phyloP scores from a whole-genome alignment of 1,140 invertebrate genomes.

The Sitophilus oryzae region DNA sequence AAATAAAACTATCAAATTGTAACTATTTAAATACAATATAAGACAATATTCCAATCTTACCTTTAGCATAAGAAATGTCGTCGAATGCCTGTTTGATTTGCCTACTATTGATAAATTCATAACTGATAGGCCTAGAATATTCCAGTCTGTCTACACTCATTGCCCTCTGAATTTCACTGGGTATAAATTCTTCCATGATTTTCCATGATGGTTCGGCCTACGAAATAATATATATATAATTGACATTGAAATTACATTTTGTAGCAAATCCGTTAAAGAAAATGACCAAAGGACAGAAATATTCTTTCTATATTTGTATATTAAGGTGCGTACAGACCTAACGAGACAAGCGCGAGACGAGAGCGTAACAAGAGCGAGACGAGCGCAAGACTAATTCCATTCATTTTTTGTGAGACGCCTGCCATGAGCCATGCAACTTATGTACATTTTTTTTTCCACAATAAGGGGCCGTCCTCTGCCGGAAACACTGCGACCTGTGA shows the following conservation, averaged over 20 bases:
- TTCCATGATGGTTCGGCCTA: conserved; percentile 63
- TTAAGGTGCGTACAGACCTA: too few relatives aligned
- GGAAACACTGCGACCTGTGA: too few relatives aligned
- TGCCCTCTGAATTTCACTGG: conserved; percentile 65
- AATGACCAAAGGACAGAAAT: too few relatives aligned
- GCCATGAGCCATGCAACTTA: too few relatives aligned
- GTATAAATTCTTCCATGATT: conserved; percentile 71
- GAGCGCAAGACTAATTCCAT: too few relatives aligned
- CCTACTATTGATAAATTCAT: conserved; percentile 61
- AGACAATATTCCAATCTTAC: conserved; percentile 34
- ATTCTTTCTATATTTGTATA: too few relatives aligned
- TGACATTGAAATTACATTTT: neutral
- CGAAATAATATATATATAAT: conserved; percentile 1
- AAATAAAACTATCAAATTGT: conserved; percentile 16
- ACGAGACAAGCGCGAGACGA: too few relatives aligned
- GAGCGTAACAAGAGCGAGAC: too few relatives aligned
- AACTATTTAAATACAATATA: neutral
- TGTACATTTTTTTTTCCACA: too few relatives aligned
- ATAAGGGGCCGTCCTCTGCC: too few relatives aligned
- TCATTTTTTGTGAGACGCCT: too few relatives aligned
- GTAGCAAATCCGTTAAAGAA: neutral
- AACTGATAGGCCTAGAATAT: conserved; percentile 65
- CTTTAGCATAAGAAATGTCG: conserved; percentile 81
- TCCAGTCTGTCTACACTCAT: conserved; percentile 65
- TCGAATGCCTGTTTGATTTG: conserved; percentile 82